Evolutionary conservation across 2,113 vertebrate genomes (phyloP).

Genomic region (Hystrix brachyura): DNA sequence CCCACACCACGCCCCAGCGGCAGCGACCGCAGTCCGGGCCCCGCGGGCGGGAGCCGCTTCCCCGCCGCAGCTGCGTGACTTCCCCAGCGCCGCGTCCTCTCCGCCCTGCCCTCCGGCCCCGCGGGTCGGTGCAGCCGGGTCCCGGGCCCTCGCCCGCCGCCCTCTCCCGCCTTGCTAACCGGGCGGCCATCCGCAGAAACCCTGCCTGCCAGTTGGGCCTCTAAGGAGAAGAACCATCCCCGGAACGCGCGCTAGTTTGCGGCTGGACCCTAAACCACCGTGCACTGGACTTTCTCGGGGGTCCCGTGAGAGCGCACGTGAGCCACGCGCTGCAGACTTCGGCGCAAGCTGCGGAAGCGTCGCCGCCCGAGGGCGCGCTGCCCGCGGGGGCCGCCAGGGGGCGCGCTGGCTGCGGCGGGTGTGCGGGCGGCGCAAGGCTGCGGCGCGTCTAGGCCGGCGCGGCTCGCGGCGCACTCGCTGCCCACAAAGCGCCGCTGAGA

Average conservation of each 20-base stretch:
- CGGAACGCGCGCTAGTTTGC: background rate
- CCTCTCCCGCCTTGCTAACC: background rate
- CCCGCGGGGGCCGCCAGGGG: constrained; percentile 55
- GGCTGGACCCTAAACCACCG: background rate
- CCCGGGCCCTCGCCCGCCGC: background rate
- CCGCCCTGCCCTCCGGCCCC: background rate
- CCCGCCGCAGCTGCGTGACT: background rate
- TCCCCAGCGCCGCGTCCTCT: background rate
- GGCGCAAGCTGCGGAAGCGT: accelerated
- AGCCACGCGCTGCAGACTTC: too few species aligned
- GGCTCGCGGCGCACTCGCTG: constrained; percentile 57
- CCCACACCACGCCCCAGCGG: background rate
- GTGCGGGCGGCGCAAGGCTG: background rate
- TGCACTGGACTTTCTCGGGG: accelerated
- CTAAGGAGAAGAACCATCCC: background rate
- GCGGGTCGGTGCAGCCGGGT: accelerated
- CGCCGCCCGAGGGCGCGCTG: constrained; percentile 11
- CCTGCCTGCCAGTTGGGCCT: background rate
- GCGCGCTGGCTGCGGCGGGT: constrained; percentile 21
- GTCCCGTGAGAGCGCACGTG: accelerated
- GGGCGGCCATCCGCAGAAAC: background rate
- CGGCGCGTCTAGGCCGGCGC: constrained; percentile 73
- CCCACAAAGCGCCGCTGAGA: constrained; percentile 61
- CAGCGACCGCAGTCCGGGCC: background rate
- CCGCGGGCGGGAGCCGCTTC: background rate